These are phyloP conservation scores for Campylorhamphus procurvoides DNA, from an alignment of 2,113 vertebrate genomes.

Conservation along the genomic window DNA sequence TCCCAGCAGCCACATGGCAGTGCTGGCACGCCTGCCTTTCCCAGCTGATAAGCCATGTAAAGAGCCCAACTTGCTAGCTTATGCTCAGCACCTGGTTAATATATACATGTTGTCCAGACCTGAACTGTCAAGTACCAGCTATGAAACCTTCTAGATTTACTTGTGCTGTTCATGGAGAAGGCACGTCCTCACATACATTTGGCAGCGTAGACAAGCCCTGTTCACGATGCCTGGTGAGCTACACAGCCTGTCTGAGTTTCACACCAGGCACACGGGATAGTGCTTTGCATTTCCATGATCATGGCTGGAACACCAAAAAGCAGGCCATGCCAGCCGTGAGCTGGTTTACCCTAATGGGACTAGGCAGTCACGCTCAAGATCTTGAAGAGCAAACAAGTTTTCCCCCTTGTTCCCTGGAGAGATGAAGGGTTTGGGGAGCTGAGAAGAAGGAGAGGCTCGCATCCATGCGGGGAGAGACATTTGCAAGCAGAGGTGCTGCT, in stretches of 20 bases:
- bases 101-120: accelerated
- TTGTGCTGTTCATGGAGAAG: not conserved
- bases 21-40: not conserved
- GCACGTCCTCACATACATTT: not conserved
- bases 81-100: not conserved
- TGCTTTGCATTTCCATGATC: not conserved
- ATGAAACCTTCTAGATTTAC: not conserved
- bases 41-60: not conserved
- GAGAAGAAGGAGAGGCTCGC: not conserved
- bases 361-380: not conserved
- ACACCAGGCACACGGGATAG: not conserved
- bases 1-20: not conserved
- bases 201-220: not conserved
- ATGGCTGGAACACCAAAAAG: accelerated
- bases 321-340: not conserved
- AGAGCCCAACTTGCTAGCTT: not conserved
- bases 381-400: not conserved
- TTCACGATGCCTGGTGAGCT: not conserved
- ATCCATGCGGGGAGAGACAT: not conserved
- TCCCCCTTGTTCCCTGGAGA: not conserved
- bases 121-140: not conserved
- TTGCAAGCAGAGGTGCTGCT: not conserved
- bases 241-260: not conserved
- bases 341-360: not conserved
- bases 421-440: not conserved